Percentiles rank a stretch among this genome's conserved stretches.
phyloP scores from a whole-genome alignment of 2,888 invertebrate species.

The Pandemis corylana region DNA sequence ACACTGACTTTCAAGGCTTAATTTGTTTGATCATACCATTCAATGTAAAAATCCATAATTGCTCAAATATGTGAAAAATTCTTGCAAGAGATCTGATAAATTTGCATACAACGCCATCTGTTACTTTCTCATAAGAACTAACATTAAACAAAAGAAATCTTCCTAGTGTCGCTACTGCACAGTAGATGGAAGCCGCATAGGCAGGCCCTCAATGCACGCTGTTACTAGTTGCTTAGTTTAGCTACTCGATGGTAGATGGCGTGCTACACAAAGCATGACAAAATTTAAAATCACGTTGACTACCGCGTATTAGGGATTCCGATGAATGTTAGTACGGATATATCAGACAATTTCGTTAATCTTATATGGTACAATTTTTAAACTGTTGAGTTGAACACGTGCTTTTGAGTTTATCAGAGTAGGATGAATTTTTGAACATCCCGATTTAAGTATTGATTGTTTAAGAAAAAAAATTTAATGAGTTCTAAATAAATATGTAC shows the following conservation, averaged over 20 bases:
- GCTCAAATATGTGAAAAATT: not conserved
- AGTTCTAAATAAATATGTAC: slow-evolving; percentile 73
- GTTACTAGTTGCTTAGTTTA: not conserved
- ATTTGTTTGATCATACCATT: not conserved
- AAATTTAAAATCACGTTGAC: no score
- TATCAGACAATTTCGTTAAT: no score
- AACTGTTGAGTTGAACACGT: no score
- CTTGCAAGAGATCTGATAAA: not conserved
- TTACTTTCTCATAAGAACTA: not conserved
- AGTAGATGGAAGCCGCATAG: not conserved
- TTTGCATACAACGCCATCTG: slow-evolving; percentile 22
- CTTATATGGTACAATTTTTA: no score
- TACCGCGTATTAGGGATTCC: no score
- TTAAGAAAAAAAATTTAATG: not conserved
- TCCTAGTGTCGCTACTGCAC: slow-evolving; percentile 16
- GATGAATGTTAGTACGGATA: no score
- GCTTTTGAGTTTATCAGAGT: no score
- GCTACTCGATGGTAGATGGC: slow-evolving; percentile 21
- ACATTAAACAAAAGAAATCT: not conserved
- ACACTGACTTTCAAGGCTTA: no score
- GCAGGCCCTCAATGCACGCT: not conserved
- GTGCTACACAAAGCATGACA: not conserved
- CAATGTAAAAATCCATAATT: not conserved
- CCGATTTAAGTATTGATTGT: no score
- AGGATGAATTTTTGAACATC: no score